Conservation (phyloP, 2,113 vertebrate species). For the Recurvirostra avosetta region DNA sequence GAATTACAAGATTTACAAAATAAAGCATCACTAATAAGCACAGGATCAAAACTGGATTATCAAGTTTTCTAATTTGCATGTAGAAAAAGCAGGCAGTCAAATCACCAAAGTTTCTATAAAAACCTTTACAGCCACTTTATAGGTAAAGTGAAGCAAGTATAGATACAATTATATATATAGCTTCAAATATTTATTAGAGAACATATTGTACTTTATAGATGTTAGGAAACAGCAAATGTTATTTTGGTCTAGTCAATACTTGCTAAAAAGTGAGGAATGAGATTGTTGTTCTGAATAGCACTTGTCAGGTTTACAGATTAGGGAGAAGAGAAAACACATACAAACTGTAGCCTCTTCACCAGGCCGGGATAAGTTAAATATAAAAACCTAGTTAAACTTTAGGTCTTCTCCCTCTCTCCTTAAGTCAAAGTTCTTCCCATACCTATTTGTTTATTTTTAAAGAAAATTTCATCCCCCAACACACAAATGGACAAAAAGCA, state of each 20-base stretch:
- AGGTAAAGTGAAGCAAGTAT: not conserved
- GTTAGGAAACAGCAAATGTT: not conserved
- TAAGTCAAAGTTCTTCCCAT: not conserved
- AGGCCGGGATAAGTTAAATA: not conserved
- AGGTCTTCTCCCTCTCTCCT: not conserved
- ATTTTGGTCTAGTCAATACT: not conserved
- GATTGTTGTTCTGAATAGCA: not conserved
- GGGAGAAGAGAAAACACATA: not conserved
- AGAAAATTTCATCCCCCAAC: not conserved
- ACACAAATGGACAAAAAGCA: not conserved
- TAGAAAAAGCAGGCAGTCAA: not conserved
- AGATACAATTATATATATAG: not conserved
- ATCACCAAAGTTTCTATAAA: not conserved
- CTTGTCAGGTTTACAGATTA: not conserved
- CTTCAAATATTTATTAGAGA: not conserved
- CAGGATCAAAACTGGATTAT: slow-evolving; percentile 32
- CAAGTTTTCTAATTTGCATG: not conserved
- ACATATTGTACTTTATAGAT: not conserved
- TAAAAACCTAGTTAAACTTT: not conserved
- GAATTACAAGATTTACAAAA: not conserved
- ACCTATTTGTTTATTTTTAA: not conserved
- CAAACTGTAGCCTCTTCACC: not conserved
- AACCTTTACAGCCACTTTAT: not conserved
- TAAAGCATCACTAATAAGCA: not conserved
- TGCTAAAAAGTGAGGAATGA: not conserved